These are phyloP conservation scores for Oreochromis niloticus DNA, from an alignment of 2,113 vertebrate genomes.

Conservation along the genomic window DNA sequence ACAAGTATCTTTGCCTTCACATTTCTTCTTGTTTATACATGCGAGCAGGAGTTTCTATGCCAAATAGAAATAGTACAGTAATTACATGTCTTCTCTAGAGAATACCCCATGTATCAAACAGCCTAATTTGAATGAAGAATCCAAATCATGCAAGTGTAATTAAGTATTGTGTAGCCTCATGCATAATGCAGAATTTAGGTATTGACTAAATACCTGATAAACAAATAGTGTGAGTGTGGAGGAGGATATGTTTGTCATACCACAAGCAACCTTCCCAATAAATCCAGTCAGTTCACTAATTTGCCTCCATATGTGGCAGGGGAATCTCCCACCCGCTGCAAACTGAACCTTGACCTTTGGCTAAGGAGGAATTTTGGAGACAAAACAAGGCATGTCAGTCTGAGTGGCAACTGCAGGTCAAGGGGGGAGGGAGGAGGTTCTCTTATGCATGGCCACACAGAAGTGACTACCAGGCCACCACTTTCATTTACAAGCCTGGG, in stretches of 20 bases:
- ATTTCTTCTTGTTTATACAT: slow-evolving; percentile 8
- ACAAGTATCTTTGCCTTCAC: slow-evolving; percentile 33
- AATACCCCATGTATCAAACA: slow-evolving; percentile 49
- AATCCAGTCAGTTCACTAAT: slow-evolving; percentile 10
- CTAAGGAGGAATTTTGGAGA: slow-evolving; percentile 6
- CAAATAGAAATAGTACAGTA: slow-evolving; percentile 52
- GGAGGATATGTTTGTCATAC: slow-evolving; percentile 18
- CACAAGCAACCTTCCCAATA: background rate
- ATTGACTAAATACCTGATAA: slow-evolving; percentile 62
- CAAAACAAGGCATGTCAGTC: slow-evolving; percentile 44
- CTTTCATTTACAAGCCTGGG: slow-evolving; percentile 15
- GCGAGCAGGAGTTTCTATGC: slow-evolving; percentile 17
- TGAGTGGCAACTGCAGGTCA: slow-evolving; percentile 64
- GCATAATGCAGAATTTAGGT: slow-evolving; percentile 54
- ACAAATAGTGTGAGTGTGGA: slow-evolving; percentile 37
- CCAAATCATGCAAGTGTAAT: slow-evolving; percentile 60
- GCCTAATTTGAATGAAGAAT: slow-evolving; percentile 53
- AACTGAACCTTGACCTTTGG: slow-evolving; percentile 57
- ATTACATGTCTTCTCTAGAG: slow-evolving; percentile 57
- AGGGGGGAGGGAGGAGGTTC: slow-evolving; percentile 10
- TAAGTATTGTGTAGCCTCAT: slow-evolving; percentile 59
- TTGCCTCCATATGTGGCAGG: slow-evolving; percentile 15
- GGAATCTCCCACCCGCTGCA: slow-evolving; percentile 16
- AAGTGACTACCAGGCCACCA: slow-evolving; percentile 3
- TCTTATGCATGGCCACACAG: slow-evolving; percentile 60